These are phyloP conservation scores for Andrena trimmerana DNA, from an alignment of 2,888 invertebrate species.

Conservation along the genomic window DNA sequence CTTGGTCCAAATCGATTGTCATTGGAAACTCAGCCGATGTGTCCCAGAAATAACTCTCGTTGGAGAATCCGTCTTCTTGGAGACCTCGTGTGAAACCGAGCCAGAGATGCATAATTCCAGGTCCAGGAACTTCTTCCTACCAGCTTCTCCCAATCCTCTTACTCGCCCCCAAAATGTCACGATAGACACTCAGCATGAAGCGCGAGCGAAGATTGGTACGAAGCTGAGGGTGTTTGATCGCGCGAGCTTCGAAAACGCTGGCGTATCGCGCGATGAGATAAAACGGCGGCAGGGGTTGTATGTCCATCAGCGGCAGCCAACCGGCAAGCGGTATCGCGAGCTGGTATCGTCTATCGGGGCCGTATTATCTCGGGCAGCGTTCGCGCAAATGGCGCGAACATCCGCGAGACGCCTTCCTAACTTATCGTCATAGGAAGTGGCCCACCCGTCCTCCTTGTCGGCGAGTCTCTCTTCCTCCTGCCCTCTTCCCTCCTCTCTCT, in stretches of 20 bases:
- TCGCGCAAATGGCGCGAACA: constrained; percentile 84
- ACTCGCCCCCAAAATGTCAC: too few relatives aligned
- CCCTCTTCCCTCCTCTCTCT: constrained; percentile 5
- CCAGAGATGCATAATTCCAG: too few relatives aligned
- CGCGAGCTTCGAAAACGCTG: constrained; percentile 18
- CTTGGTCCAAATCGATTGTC: too few relatives aligned
- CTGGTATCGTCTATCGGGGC: constrained; percentile 78
- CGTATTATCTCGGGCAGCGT: constrained; percentile 77
- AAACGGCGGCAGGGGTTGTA: constrained; percentile 52
- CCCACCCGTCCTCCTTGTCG: constrained; percentile 66
- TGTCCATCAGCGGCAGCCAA: constrained; percentile 75
- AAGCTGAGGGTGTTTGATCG: constrained; percentile 14
- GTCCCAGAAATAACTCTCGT: too few relatives aligned
- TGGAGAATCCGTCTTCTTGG: too few relatives aligned
- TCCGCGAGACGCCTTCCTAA: constrained; percentile 82
- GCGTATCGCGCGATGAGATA: constrained; percentile 65
- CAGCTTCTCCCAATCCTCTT: too few relatives aligned
- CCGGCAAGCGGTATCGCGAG: constrained; percentile 72
- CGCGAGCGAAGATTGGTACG: not conserved
- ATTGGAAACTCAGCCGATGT: too few relatives aligned
- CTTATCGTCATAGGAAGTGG: constrained; percentile 83
- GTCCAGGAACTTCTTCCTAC: too few relatives aligned
- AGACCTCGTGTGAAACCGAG: too few relatives aligned
- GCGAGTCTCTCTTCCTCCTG: constrained; percentile 43
- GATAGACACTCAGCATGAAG: too few relatives aligned